phyloP scores from a whole-genome alignment of 2,888 invertebrate species.

The Cheilosia urbana region DNA sequence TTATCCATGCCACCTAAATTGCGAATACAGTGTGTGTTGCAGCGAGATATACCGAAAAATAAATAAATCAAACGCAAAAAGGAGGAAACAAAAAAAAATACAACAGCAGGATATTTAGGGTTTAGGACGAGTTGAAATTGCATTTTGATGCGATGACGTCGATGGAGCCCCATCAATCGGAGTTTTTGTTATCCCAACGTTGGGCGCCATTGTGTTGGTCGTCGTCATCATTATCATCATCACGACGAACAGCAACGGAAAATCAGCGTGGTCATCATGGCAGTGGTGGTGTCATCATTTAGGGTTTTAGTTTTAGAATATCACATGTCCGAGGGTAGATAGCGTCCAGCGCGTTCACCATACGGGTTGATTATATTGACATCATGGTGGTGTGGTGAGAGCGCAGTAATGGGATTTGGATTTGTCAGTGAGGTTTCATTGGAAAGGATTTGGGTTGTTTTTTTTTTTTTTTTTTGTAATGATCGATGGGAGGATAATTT shows the following conservation, averaged over 20 bases:
- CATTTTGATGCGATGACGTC: slow-evolving; percentile 78
- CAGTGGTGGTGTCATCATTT: slow-evolving; percentile 67
- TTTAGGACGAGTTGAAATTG: slow-evolving; percentile 76
- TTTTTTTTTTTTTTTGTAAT: slow-evolving; percentile 40
- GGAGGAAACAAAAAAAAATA: not conserved
- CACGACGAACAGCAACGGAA: slow-evolving; percentile 54
- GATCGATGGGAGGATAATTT: slow-evolving; percentile 44
- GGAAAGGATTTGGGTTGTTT: slow-evolving; percentile 26
- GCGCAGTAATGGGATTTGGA: slow-evolving; percentile 20
- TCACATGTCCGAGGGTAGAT: slow-evolving; percentile 15
- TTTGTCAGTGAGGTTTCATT: slow-evolving; percentile 46
- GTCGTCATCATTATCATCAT: slow-evolving; percentile 69
- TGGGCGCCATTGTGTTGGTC: slow-evolving; percentile 68
- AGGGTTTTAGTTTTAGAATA: slow-evolving; percentile 47
- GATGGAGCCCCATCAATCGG: slow-evolving; percentile 56
- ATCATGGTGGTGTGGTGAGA: slow-evolving; percentile 21
- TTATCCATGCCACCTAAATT: slow-evolving; percentile 95
- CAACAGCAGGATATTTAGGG: slow-evolving; percentile 34
- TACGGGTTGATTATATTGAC: slow-evolving; percentile 65
- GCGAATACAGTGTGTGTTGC: slow-evolving; percentile 24
- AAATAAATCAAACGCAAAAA: slow-evolving; percentile 39
- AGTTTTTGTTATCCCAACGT: slow-evolving; percentile 44
- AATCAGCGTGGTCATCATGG: slow-evolving; percentile 60
- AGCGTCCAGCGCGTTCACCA: slow-evolving; percentile 34
- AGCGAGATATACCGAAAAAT: slow-evolving; percentile 51